Percentiles rank a stretch among this genome's conserved stretches.
phyloP scores from a whole-genome alignment of 2,797 vertebrate genomes.

The Myotis planiceps region DNA sequence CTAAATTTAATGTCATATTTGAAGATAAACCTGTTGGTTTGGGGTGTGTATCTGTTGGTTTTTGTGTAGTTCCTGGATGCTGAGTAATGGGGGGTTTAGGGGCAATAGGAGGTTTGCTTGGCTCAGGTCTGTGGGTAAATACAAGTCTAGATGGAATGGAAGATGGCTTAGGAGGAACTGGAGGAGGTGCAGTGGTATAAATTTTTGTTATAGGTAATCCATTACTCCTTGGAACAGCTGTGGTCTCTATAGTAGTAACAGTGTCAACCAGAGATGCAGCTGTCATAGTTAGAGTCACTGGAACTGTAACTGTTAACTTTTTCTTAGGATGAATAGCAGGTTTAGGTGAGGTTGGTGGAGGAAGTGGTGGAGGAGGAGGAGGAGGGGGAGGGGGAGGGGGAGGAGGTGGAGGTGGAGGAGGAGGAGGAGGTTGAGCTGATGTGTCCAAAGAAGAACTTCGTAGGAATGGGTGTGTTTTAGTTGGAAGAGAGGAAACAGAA shows the following conservation, averaged over 20 bases:
- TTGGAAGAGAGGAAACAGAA: slow-evolving; percentile 84
- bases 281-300: slow-evolving; percentile 78
- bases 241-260: slow-evolving; percentile 75
- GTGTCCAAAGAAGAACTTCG: slow-evolving; percentile 92
- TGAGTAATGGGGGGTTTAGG: slow-evolving; percentile 90
- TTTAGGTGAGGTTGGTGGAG: slow-evolving; percentile 93
- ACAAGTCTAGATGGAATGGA: slow-evolving; percentile 94
- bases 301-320: slow-evolving; percentile 86
- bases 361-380: slow-evolving; percentile 85
- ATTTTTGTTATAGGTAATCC: slow-evolving; percentile 86
- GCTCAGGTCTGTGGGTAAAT: slow-evolving; percentile 94
- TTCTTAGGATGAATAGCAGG: slow-evolving; percentile 94
- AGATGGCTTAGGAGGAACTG: slow-evolving; percentile 96
- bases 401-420: slow-evolving; percentile 82
- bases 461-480: slow-evolving; percentile 88
- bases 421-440: slow-evolving; percentile 86
- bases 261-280: slow-evolving; percentile 69
- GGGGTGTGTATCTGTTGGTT: slow-evolving; percentile 87
- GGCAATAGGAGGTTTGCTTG: slow-evolving; percentile 94
- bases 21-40: slow-evolving; percentile 90
- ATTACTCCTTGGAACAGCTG: slow-evolving; percentile 72
- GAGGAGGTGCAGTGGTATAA: slow-evolving; percentile 91
- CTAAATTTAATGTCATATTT: slow-evolving; percentile 93
- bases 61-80: slow-evolving; percentile 78
- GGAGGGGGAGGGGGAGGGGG: slow-evolving; percentile 76